A percentile compares a stretch with the other conserved stretches of the same genome.
These are phyloP conservation scores for Drosophila biarmipes DNA, from an alignment of 1,140 invertebrate species.

Conservation along the genomic window DNA sequence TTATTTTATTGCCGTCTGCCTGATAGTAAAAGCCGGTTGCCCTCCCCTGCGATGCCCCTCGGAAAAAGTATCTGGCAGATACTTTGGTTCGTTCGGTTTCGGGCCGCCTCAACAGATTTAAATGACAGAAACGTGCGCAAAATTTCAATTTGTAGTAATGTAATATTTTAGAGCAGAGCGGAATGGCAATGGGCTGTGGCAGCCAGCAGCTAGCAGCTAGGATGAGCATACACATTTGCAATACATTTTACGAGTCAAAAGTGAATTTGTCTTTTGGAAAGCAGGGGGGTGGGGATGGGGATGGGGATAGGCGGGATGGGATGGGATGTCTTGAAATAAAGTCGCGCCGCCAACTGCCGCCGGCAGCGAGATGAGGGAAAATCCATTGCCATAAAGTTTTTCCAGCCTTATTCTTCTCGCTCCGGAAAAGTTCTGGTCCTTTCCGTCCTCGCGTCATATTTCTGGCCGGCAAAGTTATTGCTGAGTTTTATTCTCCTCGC, in stretches of 20 bases:
- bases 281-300: background rate
- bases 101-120: slow-evolving; percentile 74
- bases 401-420: slow-evolving; percentile 4
- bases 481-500: slow-evolving; percentile 43
- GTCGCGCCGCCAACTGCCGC: slow-evolving; percentile 49
- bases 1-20: slow-evolving; percentile 42
- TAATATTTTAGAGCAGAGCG: slow-evolving; percentile 64
- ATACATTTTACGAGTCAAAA: slow-evolving; percentile 76
- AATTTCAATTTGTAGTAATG: slow-evolving; percentile 78
- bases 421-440: slow-evolving; percentile 33
- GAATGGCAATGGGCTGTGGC: slow-evolving; percentile 13
- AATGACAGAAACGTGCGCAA: slow-evolving; percentile 79
- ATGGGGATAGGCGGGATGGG: too few relatives aligned
- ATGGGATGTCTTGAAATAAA: slow-evolving; percentile 36
- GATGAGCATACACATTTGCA: slow-evolving; percentile 61
- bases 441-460: slow-evolving; percentile 12
- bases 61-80: slow-evolving; percentile 59
- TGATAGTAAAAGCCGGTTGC: slow-evolving; percentile 19
- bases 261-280: slow-evolving; percentile 56
- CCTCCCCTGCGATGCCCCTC: background rate
- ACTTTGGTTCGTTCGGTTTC: slow-evolving; percentile 54
- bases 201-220: slow-evolving; percentile 4
- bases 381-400: slow-evolving; percentile 60
- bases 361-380: slow-evolving; percentile 25
- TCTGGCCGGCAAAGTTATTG: slow-evolving; percentile 48